A percentile compares a stretch with the other conserved stretches of the same genome.
phyloP scores from a whole-genome alignment of 1,140 invertebrate species.

The Hypsibius dujardini region DNA sequence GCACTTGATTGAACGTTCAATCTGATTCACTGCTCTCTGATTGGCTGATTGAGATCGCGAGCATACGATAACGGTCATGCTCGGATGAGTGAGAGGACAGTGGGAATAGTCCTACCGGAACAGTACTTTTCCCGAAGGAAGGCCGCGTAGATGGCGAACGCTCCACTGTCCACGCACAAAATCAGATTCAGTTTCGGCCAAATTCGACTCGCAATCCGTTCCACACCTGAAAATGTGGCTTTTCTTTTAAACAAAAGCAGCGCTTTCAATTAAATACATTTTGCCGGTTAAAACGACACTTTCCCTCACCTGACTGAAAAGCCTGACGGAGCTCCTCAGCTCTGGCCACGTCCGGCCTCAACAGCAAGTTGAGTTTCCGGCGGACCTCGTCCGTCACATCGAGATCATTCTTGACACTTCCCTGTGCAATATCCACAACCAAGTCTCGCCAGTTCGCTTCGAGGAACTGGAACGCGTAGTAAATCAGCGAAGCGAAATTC shows the following conservation, averaged over 20 bases:
- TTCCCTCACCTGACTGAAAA: constrained; percentile 23
- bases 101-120: constrained; percentile 23
- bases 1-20: too few relatives aligned
- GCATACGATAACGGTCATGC: background rate
- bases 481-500: constrained; percentile 31
- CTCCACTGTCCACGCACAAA: constrained; percentile 29
- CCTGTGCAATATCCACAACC: constrained; percentile 28
- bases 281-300: too few relatives aligned
- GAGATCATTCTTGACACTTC: constrained; percentile 26
- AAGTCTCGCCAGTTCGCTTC: constrained; percentile 27
- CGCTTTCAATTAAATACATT: too few relatives aligned
- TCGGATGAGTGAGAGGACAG: background rate
- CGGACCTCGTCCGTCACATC: constrained; percentile 27
- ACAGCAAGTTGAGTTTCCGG: constrained; percentile 20
- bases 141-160: constrained; percentile 29
- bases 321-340: constrained; percentile 22
- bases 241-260: too few relatives aligned
- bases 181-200: constrained; percentile 31
- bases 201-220: constrained; percentile 28
- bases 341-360: background rate
- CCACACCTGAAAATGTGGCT: constrained; percentile 10
- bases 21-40: too few relatives aligned
- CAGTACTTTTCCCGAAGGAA: constrained; percentile 27
- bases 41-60: too few relatives aligned
- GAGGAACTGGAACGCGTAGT: constrained; percentile 27